A percentile compares a stretch with the other conserved stretches of the same genome.
These are phyloP conservation scores for Lepidotrigona ventralis DNA, from an alignment of 1,140 invertebrate species.

Conservation along the genomic window DNA sequence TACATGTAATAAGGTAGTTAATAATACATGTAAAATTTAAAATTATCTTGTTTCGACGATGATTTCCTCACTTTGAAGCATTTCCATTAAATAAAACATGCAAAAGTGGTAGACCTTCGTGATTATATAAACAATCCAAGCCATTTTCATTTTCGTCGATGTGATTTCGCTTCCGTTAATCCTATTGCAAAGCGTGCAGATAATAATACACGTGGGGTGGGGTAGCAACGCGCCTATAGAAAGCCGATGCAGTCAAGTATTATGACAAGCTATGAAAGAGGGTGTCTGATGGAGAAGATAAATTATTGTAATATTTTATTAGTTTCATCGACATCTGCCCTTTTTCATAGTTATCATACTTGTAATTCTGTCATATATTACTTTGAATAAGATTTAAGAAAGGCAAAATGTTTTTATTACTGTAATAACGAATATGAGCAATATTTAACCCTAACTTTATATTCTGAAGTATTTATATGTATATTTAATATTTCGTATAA, in stretches of 20 bases:
- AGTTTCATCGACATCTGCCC: too few species aligned
- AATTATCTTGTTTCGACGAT: background rate
- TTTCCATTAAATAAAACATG: conserved; percentile 42
- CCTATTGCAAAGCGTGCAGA: conserved; percentile 58
- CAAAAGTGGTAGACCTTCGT: conserved; percentile 46
- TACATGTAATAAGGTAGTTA: conserved; percentile 3
- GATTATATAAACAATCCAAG: conserved; percentile 45
- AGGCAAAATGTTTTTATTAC: too few species aligned
- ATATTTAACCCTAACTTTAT: too few species aligned
- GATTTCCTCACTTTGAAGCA: conserved; percentile 38
- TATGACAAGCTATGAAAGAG: conserved; percentile 3
- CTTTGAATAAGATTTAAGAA: too few species aligned
- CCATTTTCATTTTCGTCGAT: conserved; percentile 58
- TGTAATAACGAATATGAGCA: too few species aligned
- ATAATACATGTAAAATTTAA: too few species aligned
- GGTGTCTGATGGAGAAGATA: background rate
- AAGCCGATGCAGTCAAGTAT: conserved; percentile 32
- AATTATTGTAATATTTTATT: conserved; percentile 1
- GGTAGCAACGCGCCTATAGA: conserved; percentile 46
- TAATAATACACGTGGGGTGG: conserved; percentile 61
- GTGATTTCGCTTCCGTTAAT: conserved; percentile 61
- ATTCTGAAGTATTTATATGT: too few species aligned
- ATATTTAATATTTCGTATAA: too few species aligned
- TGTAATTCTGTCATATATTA: too few species aligned
- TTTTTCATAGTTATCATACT: background rate